A percentile compares a stretch with the other conserved stretches of the same genome.
Conservation (phyloP, 1,140 invertebrate genomes). For the Liolophura sinensis region DNA sequence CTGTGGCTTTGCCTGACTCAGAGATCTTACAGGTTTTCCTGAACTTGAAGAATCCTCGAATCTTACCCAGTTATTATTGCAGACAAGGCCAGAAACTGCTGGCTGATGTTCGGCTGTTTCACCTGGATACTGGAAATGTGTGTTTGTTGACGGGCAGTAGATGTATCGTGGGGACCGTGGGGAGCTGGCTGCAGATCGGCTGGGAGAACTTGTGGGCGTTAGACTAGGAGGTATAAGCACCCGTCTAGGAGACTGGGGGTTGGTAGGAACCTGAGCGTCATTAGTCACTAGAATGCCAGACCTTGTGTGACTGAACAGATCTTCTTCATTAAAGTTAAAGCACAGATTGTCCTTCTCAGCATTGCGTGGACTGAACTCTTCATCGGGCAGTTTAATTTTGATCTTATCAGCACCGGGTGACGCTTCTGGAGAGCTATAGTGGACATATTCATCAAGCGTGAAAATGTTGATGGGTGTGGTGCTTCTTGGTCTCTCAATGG, state of each 20-base stretch:
- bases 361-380: slow-evolving; percentile 29
- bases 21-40: too few species aligned
- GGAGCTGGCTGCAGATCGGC: slow-evolving; percentile 19
- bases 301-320: slow-evolving; percentile 45
- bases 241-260: slow-evolving; percentile 39
- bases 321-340: slow-evolving; percentile 48
- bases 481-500: slow-evolving; percentile 83
- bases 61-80: too few species aligned
- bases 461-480: slow-evolving; percentile 79
- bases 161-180: slow-evolving; percentile 6
- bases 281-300: slow-evolving; percentile 44
- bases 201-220: slow-evolving; percentile 38
- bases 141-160: slow-evolving; percentile 1
- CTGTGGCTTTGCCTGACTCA: too few species aligned
- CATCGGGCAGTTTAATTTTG: slow-evolving; percentile 49
- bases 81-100: too few species aligned
- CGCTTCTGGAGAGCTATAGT: slow-evolving; percentile 43
- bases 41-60: too few species aligned
- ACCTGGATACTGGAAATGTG: not conserved
- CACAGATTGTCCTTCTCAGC: slow-evolving; percentile 17
- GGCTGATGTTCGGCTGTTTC: not conserved
- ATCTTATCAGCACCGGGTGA: slow-evolving; percentile 44
- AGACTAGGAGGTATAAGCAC: slow-evolving; percentile 48
- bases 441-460: slow-evolving; percentile 72
- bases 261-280: slow-evolving; percentile 22